Conservation (phyloP, 2,888 invertebrate species). For the Lydus trimaculatus region DNA sequence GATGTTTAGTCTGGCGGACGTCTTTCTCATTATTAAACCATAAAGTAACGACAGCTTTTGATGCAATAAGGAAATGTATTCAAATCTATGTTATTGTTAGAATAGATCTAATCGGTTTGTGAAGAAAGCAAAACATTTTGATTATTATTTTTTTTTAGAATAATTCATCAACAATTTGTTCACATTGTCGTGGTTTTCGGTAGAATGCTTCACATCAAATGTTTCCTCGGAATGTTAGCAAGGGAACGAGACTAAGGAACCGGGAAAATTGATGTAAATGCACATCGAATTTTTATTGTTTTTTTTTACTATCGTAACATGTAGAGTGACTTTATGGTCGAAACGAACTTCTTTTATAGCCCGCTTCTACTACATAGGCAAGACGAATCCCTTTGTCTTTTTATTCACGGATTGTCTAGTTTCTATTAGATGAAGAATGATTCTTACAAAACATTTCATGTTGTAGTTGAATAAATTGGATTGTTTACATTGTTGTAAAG, state of each 20-base stretch:
- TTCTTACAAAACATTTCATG: no score
- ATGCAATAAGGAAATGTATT: neutral
- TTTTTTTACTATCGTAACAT: slow-evolving; percentile 61
- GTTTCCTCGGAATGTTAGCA: slow-evolving; percentile 38
- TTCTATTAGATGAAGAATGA: slow-evolving; percentile 41
- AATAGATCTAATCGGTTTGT: neutral
- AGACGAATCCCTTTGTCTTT: slow-evolving; percentile 55
- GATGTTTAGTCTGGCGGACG: slow-evolving; percentile 46
- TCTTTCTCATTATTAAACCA: slow-evolving; percentile 46
- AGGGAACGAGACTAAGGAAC: slow-evolving; percentile 41
- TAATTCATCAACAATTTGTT: slow-evolving; percentile 26
- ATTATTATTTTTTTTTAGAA: neutral
- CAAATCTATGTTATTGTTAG: neutral
- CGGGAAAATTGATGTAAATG: slow-evolving; percentile 60
- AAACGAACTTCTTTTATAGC: slow-evolving; percentile 58
- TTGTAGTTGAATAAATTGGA: no score
- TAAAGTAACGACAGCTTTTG: slow-evolving; percentile 42
- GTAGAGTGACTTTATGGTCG: slow-evolving; percentile 58
- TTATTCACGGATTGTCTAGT: slow-evolving; percentile 51
- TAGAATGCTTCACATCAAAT: slow-evolving; percentile 44
- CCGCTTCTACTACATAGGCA: slow-evolving; percentile 27
- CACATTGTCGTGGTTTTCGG: slow-evolving; percentile 39
- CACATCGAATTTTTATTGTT: slow-evolving; percentile 61
- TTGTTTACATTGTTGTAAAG: neutral
- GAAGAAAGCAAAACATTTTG: no score